These are phyloP conservation scores for Chelonia mydas DNA, from an alignment of 2,797 vertebrate species.

Conservation along the genomic window DNA sequence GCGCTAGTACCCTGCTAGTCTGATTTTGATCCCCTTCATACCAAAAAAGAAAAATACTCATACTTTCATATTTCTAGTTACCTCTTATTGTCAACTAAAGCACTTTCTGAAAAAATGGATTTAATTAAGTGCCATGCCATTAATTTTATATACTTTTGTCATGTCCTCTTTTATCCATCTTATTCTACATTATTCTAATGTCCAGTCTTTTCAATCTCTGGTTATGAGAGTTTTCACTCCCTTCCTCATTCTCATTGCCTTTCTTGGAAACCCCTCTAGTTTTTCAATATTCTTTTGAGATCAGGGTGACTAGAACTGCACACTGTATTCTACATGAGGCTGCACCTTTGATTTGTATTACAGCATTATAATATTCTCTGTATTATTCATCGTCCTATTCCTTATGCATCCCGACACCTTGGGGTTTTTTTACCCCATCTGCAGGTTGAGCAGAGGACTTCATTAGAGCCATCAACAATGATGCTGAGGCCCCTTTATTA, in stretches of 20 bases:
- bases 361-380: slow-evolving; percentile 42
- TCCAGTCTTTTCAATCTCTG: background rate
- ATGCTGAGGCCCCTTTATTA: slow-evolving; percentile 62
- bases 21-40: background rate
- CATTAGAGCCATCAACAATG: slow-evolving; percentile 70
- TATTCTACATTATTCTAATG: no score
- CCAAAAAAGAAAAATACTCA: background rate
- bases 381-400: slow-evolving; percentile 60
- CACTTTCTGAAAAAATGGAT: background rate
- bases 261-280: slow-evolving; percentile 68
- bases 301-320: slow-evolving; percentile 61
- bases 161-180: background rate
- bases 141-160: background rate
- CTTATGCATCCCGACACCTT: slow-evolving; percentile 72
- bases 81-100: background rate
- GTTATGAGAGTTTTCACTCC: slow-evolving; percentile 56
- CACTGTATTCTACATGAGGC: slow-evolving; percentile 66
- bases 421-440: slow-evolving; percentile 66
- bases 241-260: slow-evolving; percentile 66
- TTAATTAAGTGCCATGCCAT: no score
- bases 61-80: background rate
- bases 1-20: background rate
- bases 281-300: slow-evolving; percentile 70
- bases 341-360: background rate
- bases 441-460: slow-evolving; percentile 70